These are phyloP conservation scores for Aramus guarauna DNA, from an alignment of 2,113 vertebrate species.

Conservation along the genomic window DNA sequence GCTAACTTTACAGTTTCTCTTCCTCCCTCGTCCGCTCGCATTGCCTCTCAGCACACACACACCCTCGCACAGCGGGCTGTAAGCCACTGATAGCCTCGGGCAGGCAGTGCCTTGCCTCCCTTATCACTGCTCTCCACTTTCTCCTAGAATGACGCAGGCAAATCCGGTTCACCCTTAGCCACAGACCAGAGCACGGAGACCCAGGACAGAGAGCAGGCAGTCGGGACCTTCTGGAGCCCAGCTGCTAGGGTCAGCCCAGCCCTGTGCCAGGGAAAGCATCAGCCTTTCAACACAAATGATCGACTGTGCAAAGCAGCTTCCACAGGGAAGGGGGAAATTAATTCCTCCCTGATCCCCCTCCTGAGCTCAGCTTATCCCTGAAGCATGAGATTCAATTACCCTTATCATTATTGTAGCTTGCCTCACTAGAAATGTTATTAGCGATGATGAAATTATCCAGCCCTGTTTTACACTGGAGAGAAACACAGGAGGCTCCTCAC, in stretches of 20 bases:
- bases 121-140: not conserved
- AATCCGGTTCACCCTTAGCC: not conserved
- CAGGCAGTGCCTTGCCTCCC: not conserved
- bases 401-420: constrained; percentile 51
- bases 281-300: not conserved
- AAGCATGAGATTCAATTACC: constrained; percentile 65
- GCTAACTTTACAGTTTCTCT: not conserved
- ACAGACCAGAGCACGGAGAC: not conserved
- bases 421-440: constrained; percentile 51
- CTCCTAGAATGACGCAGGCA: not conserved
- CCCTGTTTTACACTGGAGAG: not conserved
- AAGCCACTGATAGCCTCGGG: accelerated
- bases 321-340: not conserved
- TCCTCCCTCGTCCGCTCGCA: not conserved
- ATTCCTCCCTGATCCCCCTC: constrained; percentile 10
- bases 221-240: not conserved
- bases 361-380: constrained; percentile 44
- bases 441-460: constrained; percentile 49
- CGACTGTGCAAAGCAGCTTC: not conserved
- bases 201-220: not conserved
- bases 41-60: not conserved
- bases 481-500: not conserved
- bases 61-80: accelerated
- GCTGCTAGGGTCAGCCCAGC: not conserved
- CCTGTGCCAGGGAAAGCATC: not conserved